Conservation (phyloP, 2,888 invertebrate genomes). For the Pelosia muscerda region DNA sequence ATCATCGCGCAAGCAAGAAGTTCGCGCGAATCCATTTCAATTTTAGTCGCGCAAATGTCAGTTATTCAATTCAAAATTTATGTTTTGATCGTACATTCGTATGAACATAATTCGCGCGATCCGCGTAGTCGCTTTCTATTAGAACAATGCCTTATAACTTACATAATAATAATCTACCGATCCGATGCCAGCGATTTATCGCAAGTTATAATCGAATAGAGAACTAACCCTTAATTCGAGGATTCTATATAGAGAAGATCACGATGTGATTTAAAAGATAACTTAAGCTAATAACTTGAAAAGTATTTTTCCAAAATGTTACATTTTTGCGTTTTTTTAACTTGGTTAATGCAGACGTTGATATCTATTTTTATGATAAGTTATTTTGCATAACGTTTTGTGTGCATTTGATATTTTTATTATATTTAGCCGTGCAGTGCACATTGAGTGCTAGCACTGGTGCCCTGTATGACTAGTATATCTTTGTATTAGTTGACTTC, state of each 20-base stretch:
- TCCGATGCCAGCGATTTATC: constrained; percentile 56
- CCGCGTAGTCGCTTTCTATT: too few relatives aligned
- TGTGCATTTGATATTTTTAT: constrained; percentile 64
- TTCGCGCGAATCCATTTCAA: too few relatives aligned
- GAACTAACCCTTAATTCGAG: constrained; percentile 69
- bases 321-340: constrained; percentile 78
- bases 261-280: constrained; percentile 85
- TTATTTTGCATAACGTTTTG: constrained; percentile 77
- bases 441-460: constrained; percentile 27
- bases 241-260: constrained; percentile 77
- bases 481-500: constrained; percentile 48
- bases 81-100: too few relatives aligned
- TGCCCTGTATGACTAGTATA: constrained; percentile 19
- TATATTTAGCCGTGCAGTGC: constrained; percentile 53
- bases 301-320: constrained; percentile 85
- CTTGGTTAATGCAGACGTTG: constrained; percentile 75
- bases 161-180: constrained; percentile 50
- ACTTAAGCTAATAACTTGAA: constrained; percentile 78
- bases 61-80: too few relatives aligned
- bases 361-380: constrained; percentile 74
- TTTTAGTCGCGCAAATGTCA: too few relatives aligned
- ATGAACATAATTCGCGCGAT: too few relatives aligned
- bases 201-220: constrained; percentile 60
- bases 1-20: too few relatives aligned
- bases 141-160: too few relatives aligned